These are phyloP conservation scores for Andrena marginata DNA, from an alignment of 2,888 invertebrate species.

Conservation along the genomic window DNA sequence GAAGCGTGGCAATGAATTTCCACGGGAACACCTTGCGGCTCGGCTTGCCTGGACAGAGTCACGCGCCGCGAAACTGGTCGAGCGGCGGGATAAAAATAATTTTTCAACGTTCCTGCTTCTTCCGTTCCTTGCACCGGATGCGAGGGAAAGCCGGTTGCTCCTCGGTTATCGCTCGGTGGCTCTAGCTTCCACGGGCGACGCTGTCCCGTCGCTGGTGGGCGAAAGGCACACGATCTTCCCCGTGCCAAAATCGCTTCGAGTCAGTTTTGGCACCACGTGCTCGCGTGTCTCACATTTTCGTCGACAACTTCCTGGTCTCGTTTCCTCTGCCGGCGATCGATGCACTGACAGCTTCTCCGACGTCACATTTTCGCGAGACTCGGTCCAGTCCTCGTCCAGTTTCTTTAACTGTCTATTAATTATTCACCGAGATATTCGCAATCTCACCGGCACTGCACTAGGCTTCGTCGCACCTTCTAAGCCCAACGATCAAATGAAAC, in stretches of 20 bases:
- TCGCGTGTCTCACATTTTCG: conserved; percentile 51
- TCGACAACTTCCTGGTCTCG: conserved; percentile 11
- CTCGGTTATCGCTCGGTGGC: not conserved
- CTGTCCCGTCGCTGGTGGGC: conserved; percentile 10
- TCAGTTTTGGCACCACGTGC: conserved; percentile 42
- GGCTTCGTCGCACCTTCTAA: not conserved
- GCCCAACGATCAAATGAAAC: not conserved
- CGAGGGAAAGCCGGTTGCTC: conserved; percentile 21
- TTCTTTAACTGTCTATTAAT: not conserved
- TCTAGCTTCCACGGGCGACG: conserved; percentile 17
- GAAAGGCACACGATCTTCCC: conserved; percentile 10
- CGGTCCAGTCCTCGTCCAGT: not conserved
- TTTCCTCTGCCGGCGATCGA: not conserved
- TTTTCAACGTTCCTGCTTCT: conserved; percentile 49
- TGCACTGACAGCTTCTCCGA: not conserved
- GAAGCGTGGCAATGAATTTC: conserved; percentile 46
- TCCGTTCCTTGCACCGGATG: conserved; percentile 58
- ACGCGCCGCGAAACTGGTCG: not conserved
- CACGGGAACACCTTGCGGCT: not conserved
- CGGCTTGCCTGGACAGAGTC: not conserved
- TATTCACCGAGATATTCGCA: not conserved
- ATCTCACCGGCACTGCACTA: not conserved
- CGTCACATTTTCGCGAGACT: conserved; percentile 15
- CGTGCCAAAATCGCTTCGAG: conserved; percentile 32
- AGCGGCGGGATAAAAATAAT: conserved; percentile 63